A percentile compares a stretch with the other conserved stretches of the same genome.
phyloP scores from a whole-genome alignment of 2,797 vertebrate genomes.

The Oreochromis grahami region DNA sequence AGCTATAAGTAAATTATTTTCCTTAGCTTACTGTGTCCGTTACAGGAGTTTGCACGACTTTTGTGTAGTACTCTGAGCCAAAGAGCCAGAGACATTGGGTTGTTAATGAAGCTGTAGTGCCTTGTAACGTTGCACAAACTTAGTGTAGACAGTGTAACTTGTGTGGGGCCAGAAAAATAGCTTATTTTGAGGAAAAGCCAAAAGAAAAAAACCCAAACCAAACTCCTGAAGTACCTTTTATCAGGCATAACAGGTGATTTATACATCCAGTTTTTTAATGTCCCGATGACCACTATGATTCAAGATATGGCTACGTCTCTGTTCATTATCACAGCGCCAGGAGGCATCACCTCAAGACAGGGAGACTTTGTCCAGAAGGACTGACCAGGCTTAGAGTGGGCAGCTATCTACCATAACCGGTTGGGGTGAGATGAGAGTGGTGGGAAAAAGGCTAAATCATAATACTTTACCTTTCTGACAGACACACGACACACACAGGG shows the following conservation, averaged over 20 bases:
- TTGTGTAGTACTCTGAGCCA: rapidly evolving
- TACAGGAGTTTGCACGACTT: background rate
- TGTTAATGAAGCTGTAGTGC: background rate
- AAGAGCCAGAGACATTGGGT: background rate
- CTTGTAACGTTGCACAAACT: background rate
- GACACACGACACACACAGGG: conserved; percentile 93
- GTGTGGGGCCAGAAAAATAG: background rate
- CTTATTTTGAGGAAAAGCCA: background rate
- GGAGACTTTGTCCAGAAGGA: background rate
- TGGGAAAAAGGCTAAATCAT: background rate
- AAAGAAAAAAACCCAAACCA: background rate
- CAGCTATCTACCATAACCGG: background rate
- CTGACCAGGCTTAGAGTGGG: background rate
- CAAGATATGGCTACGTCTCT: background rate
- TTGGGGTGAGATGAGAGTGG: background rate
- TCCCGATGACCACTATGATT: background rate
- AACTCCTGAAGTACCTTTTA: background rate
- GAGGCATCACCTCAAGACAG: background rate
- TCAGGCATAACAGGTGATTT: background rate
- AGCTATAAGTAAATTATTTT: background rate
- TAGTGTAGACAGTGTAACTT: background rate
- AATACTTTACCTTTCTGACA: conserved; percentile 87
- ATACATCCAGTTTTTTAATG: background rate
- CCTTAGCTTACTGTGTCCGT: background rate
- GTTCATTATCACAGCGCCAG: background rate